phyloP scores from a whole-genome alignment of 2,113 vertebrate genomes.

The Passer domesticus region DNA sequence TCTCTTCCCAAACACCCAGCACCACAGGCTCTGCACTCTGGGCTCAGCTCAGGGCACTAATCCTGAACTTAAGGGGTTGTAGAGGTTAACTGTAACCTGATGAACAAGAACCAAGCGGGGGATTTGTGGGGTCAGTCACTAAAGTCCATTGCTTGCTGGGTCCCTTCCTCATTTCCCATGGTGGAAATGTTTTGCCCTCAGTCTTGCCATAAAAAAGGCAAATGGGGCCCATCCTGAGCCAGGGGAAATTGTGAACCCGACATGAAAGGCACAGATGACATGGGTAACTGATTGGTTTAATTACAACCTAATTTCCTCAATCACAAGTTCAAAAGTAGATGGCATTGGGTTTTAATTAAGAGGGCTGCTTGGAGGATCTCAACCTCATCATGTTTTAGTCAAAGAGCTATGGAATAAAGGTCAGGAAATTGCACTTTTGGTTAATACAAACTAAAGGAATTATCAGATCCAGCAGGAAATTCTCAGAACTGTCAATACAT shows the following conservation, averaged over 20 bases:
- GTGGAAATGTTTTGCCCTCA: background rate
- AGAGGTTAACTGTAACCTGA: background rate
- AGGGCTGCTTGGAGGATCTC: conserved; percentile 22
- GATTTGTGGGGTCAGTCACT: background rate
- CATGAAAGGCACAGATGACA: background rate
- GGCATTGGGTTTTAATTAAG: conserved; percentile 47
- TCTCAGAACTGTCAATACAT: conserved; percentile 13
- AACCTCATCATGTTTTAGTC: conserved; percentile 10
- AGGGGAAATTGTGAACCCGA: background rate
- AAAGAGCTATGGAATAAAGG: conserved; percentile 2
- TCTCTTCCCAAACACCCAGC: background rate
- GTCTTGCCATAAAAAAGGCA: background rate
- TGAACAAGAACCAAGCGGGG: background rate
- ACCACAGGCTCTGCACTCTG: accelerated
- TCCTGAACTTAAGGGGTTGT: accelerated
- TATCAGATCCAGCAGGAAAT: conserved; percentile 2
- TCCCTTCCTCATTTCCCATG: background rate
- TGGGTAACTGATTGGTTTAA: conserved; percentile 43
- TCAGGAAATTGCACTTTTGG: conserved; percentile 10
- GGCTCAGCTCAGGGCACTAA: background rate
- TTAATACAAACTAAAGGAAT: conserved; percentile 28
- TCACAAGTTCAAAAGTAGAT: conserved; percentile 35
- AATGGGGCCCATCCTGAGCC: background rate
- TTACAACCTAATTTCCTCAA: conserved; percentile 47
- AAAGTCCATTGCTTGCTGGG: background rate